These are phyloP conservation scores for Crematogaster levior DNA, from an alignment of 2,888 invertebrate genomes.

Conservation along the genomic window DNA sequence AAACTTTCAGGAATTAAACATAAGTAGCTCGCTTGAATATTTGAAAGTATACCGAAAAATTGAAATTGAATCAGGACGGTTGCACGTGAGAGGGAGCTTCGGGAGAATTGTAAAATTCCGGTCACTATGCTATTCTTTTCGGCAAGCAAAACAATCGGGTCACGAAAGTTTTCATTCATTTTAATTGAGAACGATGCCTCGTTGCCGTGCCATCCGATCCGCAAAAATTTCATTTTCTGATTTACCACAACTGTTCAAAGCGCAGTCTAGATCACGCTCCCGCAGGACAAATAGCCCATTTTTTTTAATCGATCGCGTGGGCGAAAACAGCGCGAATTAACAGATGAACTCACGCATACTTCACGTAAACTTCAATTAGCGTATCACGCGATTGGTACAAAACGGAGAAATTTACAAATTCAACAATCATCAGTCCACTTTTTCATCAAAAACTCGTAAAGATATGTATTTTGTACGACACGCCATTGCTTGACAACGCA, in stretches of 20 bases:
- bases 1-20: neutral
- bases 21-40: neutral
- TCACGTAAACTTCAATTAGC: neutral
- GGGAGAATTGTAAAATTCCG: no score
- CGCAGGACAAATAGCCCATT: conserved; percentile 12
- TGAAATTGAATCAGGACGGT: neutral
- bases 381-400: conserved; percentile 9
- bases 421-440: neutral
- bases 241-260: conserved; percentile 22
- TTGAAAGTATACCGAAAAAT: neutral
- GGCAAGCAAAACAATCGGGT: conserved; percentile 31
- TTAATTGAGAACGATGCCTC: conserved; percentile 71
- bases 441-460: neutral
- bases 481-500: neutral
- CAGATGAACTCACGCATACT: neutral
- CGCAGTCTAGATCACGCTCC: neutral
- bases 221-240: conserved; percentile 55
- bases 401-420: neutral
- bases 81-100: neutral
- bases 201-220: conserved; percentile 57
- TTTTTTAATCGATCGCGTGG: neutral
- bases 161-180: conserved; percentile 53
- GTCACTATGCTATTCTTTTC: conserved; percentile 48
- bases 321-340: neutral
- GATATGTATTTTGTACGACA: neutral